These are phyloP conservation scores for Hyla sarda DNA, from an alignment of 2,113 vertebrate genomes.

Conservation along the genomic window DNA sequence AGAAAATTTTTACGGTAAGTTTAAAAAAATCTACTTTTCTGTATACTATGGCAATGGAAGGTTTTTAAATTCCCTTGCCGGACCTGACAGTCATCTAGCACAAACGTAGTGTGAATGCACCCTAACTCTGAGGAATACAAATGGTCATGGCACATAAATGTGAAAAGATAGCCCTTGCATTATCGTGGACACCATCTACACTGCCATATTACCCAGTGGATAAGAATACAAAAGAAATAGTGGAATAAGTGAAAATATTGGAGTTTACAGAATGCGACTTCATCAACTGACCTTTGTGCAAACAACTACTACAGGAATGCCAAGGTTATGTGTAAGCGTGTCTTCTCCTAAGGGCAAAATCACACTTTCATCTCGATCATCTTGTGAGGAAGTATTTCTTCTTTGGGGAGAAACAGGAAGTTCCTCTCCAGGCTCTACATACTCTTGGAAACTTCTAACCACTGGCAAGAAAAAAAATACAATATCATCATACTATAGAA, in stretches of 20 bases:
- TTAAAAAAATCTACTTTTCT: no score
- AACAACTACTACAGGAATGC: slow-evolving; percentile 93
- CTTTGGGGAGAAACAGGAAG: slow-evolving; percentile 91
- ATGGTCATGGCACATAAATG: no score
- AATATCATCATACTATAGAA: not conserved
- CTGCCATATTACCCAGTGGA: no score
- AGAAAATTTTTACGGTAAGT: no score
- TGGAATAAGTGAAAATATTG: not conserved
- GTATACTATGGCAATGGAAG: no score
- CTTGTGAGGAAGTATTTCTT: slow-evolving; percentile 80
- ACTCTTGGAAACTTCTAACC: slow-evolving; percentile 97
- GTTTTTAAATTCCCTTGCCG: no score
- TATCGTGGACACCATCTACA: no score
- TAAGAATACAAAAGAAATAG: not conserved
- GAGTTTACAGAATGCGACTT: not conserved
- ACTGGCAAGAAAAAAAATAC: slow-evolving; percentile 73
- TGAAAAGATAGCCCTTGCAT: no score
- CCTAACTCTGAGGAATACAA: no score
- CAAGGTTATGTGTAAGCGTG: slow-evolving; percentile 95
- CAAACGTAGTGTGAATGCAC: no score
- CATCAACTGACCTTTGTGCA: slow-evolving; percentile 91
- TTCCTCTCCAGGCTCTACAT: slow-evolving; percentile 91
- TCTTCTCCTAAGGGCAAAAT: slow-evolving; percentile 93
- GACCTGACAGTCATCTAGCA: no score
- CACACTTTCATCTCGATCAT: slow-evolving; percentile 88